These are phyloP conservation scores for Phalera bucephala DNA, from an alignment of 2,888 invertebrate genomes.

Conservation along the genomic window DNA sequence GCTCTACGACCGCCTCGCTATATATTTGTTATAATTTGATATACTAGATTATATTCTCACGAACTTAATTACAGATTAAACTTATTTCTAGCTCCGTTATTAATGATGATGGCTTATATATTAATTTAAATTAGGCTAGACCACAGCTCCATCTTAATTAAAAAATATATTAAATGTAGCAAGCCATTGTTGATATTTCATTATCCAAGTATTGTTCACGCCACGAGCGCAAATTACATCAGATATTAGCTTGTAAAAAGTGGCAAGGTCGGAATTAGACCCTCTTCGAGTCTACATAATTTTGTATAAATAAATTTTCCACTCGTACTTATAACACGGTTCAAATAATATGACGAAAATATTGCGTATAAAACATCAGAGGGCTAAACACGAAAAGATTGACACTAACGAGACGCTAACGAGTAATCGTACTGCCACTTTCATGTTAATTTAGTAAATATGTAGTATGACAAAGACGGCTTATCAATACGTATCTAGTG, in stretches of 20 bases:
- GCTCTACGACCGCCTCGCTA: too few relatives aligned
- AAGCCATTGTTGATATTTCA: constrained; percentile 61
- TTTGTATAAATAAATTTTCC: constrained; percentile 64
- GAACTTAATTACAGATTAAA: too few relatives aligned
- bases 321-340: constrained; percentile 46
- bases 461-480: too few relatives aligned
- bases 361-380: constrained; percentile 2
- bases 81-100: too few relatives aligned
- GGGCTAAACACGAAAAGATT: too few relatives aligned
- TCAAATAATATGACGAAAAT: constrained; percentile 22
- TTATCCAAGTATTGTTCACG: constrained; percentile 53
- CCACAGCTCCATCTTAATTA: constrained; percentile 33
- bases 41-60: too few relatives aligned
- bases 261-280: constrained; percentile 57
- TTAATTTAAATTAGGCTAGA: too few relatives aligned
- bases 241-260: constrained; percentile 58
- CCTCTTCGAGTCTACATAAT: constrained; percentile 51
- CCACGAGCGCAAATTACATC: constrained; percentile 50
- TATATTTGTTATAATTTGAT: too few relatives aligned
- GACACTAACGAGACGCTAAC: too few relatives aligned
- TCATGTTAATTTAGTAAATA: too few relatives aligned
- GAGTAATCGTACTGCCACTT: too few relatives aligned
- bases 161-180: constrained; percentile 27
- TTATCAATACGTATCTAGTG: constrained; percentile 16
- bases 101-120: too few relatives aligned